A percentile compares a stretch with the other conserved stretches of the same genome.
These are phyloP conservation scores for Larimichthys polyactis DNA, from an alignment of 2,113 vertebrate species.

Conservation along the genomic window DNA sequence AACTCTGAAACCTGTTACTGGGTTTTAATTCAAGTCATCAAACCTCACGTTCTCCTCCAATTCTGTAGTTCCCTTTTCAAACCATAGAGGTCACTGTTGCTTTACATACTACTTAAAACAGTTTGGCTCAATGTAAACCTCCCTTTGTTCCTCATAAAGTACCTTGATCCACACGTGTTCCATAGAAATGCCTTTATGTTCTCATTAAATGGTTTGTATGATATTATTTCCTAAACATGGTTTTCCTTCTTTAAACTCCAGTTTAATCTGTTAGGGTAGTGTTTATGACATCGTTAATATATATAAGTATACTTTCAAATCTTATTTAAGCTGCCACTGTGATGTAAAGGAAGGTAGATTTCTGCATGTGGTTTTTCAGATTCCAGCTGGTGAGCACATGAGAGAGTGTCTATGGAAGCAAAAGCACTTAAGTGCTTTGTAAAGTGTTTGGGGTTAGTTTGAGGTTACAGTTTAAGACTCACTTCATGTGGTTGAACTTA, in stretches of 20 bases:
- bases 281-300: background rate
- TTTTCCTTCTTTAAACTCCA: background rate
- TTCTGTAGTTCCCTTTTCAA: slow-evolving; percentile 73
- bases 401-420: slow-evolving; percentile 20
- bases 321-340: background rate
- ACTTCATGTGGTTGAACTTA: slow-evolving; percentile 45
- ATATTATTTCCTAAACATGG: background rate
- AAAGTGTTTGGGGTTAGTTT: no score
- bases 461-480: background rate
- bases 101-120: slow-evolving; percentile 74
- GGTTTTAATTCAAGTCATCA: background rate
- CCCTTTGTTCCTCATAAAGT: background rate
- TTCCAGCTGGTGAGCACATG: slow-evolving; percentile 14
- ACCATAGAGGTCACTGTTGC: slow-evolving; percentile 88
- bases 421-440: slow-evolving; percentile 16
- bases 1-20: background rate
- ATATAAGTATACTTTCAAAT: background rate
- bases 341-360: background rate
- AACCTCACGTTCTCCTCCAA: background rate
- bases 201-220: slow-evolving; percentile 5
- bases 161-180: background rate
- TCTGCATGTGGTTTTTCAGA: slow-evolving; percentile 35
- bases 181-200: background rate
- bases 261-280: background rate
- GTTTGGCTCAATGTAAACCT: background rate